Base-by-base conservation (phyloP, 2,888 invertebrate species). In the Colostygia pectinataria region DNA sequence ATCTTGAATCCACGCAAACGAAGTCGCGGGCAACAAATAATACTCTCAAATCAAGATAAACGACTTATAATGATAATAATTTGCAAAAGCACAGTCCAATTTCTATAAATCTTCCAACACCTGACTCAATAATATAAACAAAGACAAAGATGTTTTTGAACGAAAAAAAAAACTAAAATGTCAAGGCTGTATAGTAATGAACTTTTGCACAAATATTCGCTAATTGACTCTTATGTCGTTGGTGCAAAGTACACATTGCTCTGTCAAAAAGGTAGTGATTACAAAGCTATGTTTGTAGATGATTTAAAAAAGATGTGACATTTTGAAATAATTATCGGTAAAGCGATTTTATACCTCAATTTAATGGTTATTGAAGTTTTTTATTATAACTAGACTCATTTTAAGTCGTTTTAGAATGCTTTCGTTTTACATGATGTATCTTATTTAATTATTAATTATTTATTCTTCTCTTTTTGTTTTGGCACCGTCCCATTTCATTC, bases 271-370 rank as follows among this genome's bases (percentile, higher is more conserved):
- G 7, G 9, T 32, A 24, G 7, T 39, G 28, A 15, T 23, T 27
- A 14, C 4, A 10, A n/a, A 10, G 4, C 18, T n/a, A 7, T 23
- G 28, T 47, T 42, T 36, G 39, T 23, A 47, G 39, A 50, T 32
- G 18, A 18, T 43, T 43, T 40, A 25, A 37, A 52, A 46, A 46
- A 42, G 24, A 40, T 25, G 37, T 55, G 57, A 49, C 55, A 57
- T 57, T 57, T 55, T n/a, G 15, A 45, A 43, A 39, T 18, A 36
- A 44, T 53, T 41, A 42, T 37, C 18, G 34, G 12, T 33, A 24
- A 39, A 38, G 25, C 39, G 44, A 31, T 32, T 49, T 33, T 44
- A 45, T 15, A 34, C 43, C 32, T 37, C 34, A 36, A 15, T 38
- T 37, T 52, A 40, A 32, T 44, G 24, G 13, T 5, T 15, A 29